phyloP scores from a whole-genome alignment of 2,797 vertebrate species.

The Mionectes olivaceus region DNA sequence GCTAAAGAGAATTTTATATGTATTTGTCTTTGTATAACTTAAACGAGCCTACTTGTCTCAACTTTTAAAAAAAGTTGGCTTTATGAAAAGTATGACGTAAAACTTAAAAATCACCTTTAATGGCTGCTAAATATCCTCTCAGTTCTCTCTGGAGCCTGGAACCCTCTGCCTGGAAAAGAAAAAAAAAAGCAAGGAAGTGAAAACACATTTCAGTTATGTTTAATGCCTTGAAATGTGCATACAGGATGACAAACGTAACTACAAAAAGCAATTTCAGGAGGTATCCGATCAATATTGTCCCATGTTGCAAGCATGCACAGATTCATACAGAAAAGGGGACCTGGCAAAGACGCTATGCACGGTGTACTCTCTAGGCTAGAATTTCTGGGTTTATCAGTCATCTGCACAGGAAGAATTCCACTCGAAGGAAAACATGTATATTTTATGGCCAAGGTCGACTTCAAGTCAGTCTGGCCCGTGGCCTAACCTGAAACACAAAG shows the following conservation, averaged over 20 bases:
- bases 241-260: background rate
- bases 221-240: background rate
- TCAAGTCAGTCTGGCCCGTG: background rate
- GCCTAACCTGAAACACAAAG: background rate
- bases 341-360: background rate
- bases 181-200: background rate
- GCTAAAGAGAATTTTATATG: background rate
- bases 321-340: background rate
- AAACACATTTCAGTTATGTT: background rate
- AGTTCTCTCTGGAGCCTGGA: constrained; percentile 94
- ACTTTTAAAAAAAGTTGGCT: background rate
- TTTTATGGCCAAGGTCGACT: background rate
- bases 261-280: background rate
- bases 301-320: background rate
- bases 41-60: background rate
- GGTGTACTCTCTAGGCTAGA: background rate
- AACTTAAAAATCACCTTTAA: constrained; percentile 88
- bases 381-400: background rate
- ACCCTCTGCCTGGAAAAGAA: constrained; percentile 88
- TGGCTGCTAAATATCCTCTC: constrained; percentile 92
- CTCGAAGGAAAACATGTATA: background rate
- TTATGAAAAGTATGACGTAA: background rate
- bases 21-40: background rate
- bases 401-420: background rate
- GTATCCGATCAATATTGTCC: background rate